These are phyloP conservation scores for Myanophis thanlyinensis DNA, from an alignment of 2,113 vertebrate species.

Conservation along the genomic window DNA sequence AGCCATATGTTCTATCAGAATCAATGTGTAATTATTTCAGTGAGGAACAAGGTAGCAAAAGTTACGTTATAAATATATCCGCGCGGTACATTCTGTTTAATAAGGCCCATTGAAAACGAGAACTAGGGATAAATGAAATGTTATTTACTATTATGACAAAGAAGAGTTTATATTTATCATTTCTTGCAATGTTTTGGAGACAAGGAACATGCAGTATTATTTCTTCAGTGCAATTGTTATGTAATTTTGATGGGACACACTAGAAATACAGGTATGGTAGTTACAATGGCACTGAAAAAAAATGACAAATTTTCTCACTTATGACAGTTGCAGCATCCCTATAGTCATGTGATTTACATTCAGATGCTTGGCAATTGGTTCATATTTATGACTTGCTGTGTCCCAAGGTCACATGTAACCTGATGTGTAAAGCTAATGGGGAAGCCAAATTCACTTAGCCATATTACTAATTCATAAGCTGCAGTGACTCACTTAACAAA, in stretches of 20 bases:
- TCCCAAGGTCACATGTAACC: too few relatives aligned
- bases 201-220: background rate
- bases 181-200: background rate
- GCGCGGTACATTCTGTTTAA: background rate
- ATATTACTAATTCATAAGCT: too few relatives aligned
- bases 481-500: too few relatives aligned
- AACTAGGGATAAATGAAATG: background rate
- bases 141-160: background rate
- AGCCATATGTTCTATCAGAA: background rate
- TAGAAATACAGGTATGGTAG: background rate
- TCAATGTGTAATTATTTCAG: background rate
- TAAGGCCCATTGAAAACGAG: background rate
- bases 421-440: too few relatives aligned
- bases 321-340: too few relatives aligned
- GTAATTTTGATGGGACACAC: background rate
- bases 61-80: background rate
- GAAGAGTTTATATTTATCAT: background rate
- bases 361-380: too few relatives aligned
- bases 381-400: too few relatives aligned
- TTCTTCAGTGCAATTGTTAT: background rate
- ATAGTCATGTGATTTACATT: too few relatives aligned
- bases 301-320: too few relatives aligned
- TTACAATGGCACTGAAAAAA: too few relatives aligned
- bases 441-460: too few relatives aligned
- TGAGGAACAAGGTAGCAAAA: background rate